Base-by-base conservation (phyloP, 2,113 vertebrate species). In the Psephotus haematonotus region DNA sequence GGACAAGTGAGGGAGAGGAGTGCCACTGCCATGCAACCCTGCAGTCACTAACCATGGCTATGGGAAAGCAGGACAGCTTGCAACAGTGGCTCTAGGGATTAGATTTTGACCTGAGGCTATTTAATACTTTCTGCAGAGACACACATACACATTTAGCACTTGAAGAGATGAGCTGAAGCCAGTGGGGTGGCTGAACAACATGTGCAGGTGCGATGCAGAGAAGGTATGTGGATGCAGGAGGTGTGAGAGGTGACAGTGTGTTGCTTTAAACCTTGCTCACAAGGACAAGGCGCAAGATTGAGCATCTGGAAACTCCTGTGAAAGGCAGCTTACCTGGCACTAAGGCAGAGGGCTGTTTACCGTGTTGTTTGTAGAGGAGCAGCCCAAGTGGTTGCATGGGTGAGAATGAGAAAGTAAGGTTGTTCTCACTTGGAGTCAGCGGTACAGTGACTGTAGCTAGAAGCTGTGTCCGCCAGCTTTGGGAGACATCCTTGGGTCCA, bases 141-240 rank as follows among this genome's bases (percentile, higher is more conserved):
- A 64, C 5, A 29, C 4, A 20, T 27, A 18, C 4, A 29, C 55
- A 33, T 79, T 70, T 90, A 85, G 41, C 47, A 64, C 35, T 87
- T 81, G 28, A 81, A 62, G 55, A n/a, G 62, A 63, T 10, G 10
- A 76, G 9, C n/a, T 88, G 62, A 63, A 79, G 50, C 37, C 49
- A 67, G 11, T 62, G 41, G 41, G 33, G 43, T 55, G 44, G 81
- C 33, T 25, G 74, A 87, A 84, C 0, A 3, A 72, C 17, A 62
- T 0, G 0, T 2, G 17, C 52, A 44, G 23, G 46, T 67, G 39
- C 11, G 39, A 11, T 63, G 43, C 17, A 57, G 49, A 37, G 35
- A 74, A 81, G 41, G n/a, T 52, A 70, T 3, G 55, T 57, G 41
- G 53, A 52, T 70, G 41, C 20, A 79, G 50, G 46, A 75, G 37